Evolutionary conservation across 2,113 vertebrate species (phyloP).

Genomic region (Cathartes aura): DNA sequence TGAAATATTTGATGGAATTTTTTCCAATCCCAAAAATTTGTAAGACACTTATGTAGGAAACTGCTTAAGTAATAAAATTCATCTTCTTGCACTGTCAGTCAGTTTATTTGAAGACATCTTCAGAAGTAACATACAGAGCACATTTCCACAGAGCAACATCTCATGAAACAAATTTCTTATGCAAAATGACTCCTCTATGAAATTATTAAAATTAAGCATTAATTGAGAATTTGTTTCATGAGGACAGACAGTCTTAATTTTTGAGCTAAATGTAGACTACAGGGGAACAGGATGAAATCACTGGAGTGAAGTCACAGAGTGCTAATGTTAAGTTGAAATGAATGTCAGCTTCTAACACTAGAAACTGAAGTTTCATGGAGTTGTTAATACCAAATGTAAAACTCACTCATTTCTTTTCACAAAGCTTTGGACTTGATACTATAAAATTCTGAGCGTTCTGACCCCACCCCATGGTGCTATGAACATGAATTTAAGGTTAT

Average conservation of each 20-base stretch:
- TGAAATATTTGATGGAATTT: background rate
- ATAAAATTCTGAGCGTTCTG: background rate
- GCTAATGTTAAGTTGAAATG: background rate
- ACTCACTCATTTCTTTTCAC: background rate
- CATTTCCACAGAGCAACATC: background rate
- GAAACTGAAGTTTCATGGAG: background rate
- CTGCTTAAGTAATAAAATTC: background rate
- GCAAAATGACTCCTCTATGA: background rate
- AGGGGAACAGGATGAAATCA: background rate
- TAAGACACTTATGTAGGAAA: background rate
- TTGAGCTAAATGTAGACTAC: background rate
- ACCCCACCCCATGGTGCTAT: background rate
- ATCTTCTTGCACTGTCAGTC: background rate
- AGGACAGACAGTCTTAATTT: background rate
- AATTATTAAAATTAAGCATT: background rate
- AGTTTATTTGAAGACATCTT: background rate
- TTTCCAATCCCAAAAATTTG: background rate
- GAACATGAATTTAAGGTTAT: background rate
- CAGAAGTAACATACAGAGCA: background rate
- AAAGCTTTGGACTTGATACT: background rate
- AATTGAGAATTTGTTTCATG: background rate
- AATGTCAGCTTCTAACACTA: background rate
- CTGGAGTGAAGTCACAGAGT: background rate
- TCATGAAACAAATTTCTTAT: background rate
- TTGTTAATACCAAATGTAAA: background rate